Evolutionary conservation across 1,140 invertebrate species (phyloP).

Genomic region (Meloidogyne exigua): DNA sequence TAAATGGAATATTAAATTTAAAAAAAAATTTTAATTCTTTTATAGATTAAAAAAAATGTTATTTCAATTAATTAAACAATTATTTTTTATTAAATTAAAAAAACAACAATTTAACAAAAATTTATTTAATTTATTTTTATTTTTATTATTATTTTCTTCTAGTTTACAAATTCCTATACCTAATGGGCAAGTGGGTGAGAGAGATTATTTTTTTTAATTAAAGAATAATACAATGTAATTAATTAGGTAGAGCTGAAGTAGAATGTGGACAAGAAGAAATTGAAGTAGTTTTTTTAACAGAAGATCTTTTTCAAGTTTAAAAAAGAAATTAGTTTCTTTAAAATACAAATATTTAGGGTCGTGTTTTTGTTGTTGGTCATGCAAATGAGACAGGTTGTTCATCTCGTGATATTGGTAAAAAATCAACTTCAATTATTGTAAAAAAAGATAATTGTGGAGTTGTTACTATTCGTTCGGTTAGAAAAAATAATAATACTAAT

Average conservation of each 20-base stretch:
- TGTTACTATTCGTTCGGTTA: slow-evolving; percentile 54
- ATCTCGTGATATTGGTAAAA: slow-evolving; percentile 51
- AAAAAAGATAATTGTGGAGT: slow-evolving; percentile 58
- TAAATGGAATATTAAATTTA: not conserved
- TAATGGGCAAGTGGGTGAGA: slow-evolving; percentile 57
- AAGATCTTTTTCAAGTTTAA: slow-evolving; percentile 46
- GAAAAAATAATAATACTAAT: slow-evolving; percentile 3
- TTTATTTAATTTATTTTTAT: not conserved
- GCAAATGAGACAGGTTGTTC: slow-evolving; percentile 55
- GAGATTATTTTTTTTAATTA: slow-evolving; percentile 27
- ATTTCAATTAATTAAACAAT: not conserved
- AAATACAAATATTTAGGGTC: slow-evolving; percentile 26
- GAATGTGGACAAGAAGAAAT: slow-evolving; percentile 61
- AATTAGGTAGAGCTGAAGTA: slow-evolving; percentile 55
- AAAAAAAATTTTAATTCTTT: not conserved
- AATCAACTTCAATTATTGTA: slow-evolving; percentile 56
- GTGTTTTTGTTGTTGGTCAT: slow-evolving; percentile 58
- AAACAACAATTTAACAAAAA: slow-evolving; percentile 2
- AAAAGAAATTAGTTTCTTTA: not conserved
- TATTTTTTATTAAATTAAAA: not conserved
- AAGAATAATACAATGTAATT: too few species aligned
- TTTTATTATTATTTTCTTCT: not conserved
- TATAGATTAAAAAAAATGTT: not conserved
- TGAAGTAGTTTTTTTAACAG: slow-evolving; percentile 59
- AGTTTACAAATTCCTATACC: slow-evolving; percentile 51